phyloP scores from a whole-genome alignment of 2,113 vertebrate species.

The Bubalus kerabau region DNA sequence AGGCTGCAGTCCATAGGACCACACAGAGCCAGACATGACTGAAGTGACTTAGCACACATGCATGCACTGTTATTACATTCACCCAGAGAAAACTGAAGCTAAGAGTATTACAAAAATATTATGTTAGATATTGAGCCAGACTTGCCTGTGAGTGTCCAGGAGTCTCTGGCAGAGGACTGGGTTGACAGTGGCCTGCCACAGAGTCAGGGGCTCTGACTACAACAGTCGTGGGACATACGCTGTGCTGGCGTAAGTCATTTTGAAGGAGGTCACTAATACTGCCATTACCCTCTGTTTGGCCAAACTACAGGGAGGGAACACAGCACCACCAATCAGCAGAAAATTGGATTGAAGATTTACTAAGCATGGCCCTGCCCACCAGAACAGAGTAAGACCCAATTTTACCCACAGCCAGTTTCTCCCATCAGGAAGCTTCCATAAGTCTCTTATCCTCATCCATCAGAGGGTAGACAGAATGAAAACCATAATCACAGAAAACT shows the following conservation, averaged over 20 bases:
- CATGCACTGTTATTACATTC: neutral
- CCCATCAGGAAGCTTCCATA: neutral
- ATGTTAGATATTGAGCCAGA: neutral
- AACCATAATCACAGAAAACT: neutral
- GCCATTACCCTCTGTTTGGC: neutral
- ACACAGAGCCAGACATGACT: neutral
- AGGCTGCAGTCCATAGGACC: neutral
- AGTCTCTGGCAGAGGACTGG: neutral
- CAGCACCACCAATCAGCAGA: neutral
- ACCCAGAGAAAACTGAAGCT: neutral
- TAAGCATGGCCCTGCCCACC: neutral
- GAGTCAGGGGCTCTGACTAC: neutral
- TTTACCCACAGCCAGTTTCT: neutral
- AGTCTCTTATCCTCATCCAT: neutral
- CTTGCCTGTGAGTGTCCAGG: neutral
- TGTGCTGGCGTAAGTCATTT: neutral
- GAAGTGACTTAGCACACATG: neutral
- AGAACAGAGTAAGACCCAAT: neutral
- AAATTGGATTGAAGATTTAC: neutral
- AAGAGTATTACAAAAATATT: neutral
- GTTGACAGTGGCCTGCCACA: neutral
- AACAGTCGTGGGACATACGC: fast-evolving
- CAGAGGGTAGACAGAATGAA: neutral
- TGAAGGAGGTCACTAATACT: neutral
- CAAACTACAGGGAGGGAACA: neutral